A percentile compares a stretch with the other conserved stretches of the same genome.
These are phyloP conservation scores for Oreochromis aureus DNA, from an alignment of 2,113 vertebrate species.

Conservation along the genomic window DNA sequence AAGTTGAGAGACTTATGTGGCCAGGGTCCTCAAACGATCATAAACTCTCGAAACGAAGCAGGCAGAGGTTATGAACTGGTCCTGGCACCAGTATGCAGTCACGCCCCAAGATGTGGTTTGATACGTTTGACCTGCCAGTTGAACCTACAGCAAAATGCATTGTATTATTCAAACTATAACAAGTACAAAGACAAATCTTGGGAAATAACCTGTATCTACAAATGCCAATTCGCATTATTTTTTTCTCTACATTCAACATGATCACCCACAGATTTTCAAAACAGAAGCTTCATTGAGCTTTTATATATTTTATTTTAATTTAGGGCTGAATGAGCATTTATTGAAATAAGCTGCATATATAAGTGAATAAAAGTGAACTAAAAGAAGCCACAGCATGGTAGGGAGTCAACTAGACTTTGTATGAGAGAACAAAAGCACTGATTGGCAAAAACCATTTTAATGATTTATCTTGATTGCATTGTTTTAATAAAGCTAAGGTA, in stretches of 20 bases:
- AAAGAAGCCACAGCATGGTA: rapidly evolving
- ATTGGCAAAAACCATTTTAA: background rate
- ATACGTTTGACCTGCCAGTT: background rate
- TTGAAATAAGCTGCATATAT: background rate
- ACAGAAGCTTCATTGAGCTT: rapidly evolving
- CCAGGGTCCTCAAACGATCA: background rate
- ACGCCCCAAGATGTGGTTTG: background rate
- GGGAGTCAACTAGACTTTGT: background rate
- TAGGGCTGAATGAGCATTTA: rapidly evolving
- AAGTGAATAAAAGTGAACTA: background rate
- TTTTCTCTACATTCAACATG: background rate
- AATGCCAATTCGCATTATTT: rapidly evolving
- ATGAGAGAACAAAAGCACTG: background rate
- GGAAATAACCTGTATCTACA: background rate
- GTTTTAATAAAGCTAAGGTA: background rate
- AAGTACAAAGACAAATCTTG: background rate
- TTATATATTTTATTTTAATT: background rate
- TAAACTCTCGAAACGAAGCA: background rate
- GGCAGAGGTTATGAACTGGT: background rate
- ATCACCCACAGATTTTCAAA: background rate
- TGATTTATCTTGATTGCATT: background rate
- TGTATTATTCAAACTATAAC: background rate
- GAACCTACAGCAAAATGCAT: background rate
- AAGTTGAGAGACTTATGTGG: background rate
- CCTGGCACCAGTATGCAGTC: background rate